phyloP scores from a whole-genome alignment of 2,113 vertebrate species.

The Tor tambroides region DNA sequence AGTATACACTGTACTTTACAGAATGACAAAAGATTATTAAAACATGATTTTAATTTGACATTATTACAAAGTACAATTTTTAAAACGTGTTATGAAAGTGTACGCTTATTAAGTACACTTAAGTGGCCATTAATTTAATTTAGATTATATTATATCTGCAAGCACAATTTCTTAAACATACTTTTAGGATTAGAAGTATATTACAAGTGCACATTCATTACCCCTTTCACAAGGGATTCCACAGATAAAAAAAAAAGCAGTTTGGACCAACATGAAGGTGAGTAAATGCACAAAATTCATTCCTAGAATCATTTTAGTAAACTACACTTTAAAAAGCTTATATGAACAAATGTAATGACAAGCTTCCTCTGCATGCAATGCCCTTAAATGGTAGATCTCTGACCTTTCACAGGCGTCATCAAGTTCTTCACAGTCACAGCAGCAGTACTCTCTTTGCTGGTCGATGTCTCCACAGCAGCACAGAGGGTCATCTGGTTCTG shows the following conservation, averaged over 20 bases:
- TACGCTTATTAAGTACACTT: too few relatives aligned
- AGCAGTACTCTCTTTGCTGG: conserved; percentile 81
- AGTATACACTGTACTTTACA: too few relatives aligned
- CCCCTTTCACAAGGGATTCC: not conserved
- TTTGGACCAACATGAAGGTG: not conserved
- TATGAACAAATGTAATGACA: not conserved
- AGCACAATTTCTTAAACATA: not conserved
- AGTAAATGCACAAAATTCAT: not conserved
- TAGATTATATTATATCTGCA: not conserved
- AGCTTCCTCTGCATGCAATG: conserved; percentile 12
- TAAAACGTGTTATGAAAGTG: too few relatives aligned
- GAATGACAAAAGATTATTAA: too few relatives aligned
- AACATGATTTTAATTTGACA: too few relatives aligned
- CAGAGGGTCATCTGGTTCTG: conserved; percentile 75
- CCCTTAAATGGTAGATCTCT: conserved; percentile 35
- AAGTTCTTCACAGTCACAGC: conserved; percentile 91
- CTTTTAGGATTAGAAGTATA: not conserved
- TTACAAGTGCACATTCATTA: not conserved
- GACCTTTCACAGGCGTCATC: conserved; percentile 90
- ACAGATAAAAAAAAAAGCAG: not conserved
- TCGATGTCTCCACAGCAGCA: conserved; percentile 95
- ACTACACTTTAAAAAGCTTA: not conserved
- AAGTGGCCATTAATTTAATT: too few relatives aligned
- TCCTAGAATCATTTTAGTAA: not conserved
- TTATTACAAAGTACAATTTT: too few relatives aligned